Conservation (phyloP, 2,888 invertebrate species). For the Diploptera punctata region DNA sequence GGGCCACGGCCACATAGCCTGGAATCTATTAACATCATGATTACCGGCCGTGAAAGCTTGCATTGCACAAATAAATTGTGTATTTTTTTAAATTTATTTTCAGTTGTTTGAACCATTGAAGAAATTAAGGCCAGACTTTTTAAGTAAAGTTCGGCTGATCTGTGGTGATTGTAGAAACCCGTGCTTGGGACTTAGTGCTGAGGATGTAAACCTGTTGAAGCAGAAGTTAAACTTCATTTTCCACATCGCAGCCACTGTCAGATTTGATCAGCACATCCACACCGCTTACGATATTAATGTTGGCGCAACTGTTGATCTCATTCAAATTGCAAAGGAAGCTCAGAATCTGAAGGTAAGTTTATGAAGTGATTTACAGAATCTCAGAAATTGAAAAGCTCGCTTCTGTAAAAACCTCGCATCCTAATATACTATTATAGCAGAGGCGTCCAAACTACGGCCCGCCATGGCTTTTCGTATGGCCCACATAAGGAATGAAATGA, state of each 20-base stretch:
- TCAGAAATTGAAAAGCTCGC: too few relatives aligned
- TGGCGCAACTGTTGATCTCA: not conserved
- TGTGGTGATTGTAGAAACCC: conserved; percentile 67
- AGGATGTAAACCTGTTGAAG: conserved; percentile 61
- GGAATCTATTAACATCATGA: too few relatives aligned
- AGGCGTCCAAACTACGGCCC: too few relatives aligned
- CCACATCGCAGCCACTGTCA: conserved; percentile 91
- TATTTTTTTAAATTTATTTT: too few relatives aligned
- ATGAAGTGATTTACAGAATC: too few relatives aligned
- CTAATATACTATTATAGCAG: too few relatives aligned
- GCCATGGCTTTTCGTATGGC: too few relatives aligned
- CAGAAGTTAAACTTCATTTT: conserved; percentile 68
- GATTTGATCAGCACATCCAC: conserved; percentile 17
- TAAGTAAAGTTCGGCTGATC: not conserved
- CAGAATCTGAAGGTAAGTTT: not conserved
- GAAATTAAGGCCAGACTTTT: not conserved
- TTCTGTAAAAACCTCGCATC: too few relatives aligned
- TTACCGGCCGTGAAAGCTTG: too few relatives aligned
- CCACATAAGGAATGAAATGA: too few relatives aligned
- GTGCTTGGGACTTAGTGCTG: conserved; percentile 63
- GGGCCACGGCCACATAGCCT: too few relatives aligned
- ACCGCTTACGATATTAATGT: conserved; percentile 15
- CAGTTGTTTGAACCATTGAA: not conserved
- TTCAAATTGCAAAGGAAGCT: not conserved
- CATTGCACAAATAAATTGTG: too few relatives aligned